Evolutionary conservation across 1,140 invertebrate genomes (phyloP).

Genomic region (Anoplolepis gracilipes): DNA sequence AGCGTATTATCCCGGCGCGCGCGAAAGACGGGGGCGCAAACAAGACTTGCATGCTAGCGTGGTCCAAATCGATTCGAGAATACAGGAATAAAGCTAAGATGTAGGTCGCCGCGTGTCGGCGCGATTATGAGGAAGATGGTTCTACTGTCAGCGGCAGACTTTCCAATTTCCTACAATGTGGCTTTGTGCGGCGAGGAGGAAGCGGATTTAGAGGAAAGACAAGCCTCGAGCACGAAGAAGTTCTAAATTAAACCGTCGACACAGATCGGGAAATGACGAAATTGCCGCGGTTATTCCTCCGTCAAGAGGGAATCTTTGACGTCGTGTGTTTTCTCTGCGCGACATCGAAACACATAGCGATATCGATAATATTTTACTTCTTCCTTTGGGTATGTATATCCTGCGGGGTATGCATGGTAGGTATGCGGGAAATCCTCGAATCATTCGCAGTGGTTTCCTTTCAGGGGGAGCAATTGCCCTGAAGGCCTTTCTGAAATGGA

Average conservation of each 20-base stretch:
- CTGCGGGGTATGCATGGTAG: not conserved
- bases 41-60: constrained; percentile 5
- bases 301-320: not conserved
- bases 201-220: not conserved
- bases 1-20: constrained; percentile 28
- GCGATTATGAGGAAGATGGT: constrained; percentile 41
- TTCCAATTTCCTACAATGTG: constrained; percentile 62
- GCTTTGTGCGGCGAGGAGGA: constrained; percentile 37
- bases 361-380: constrained; percentile 38
- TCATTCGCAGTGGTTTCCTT: constrained; percentile 8
- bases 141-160: constrained; percentile 57
- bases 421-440: not conserved
- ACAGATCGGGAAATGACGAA: constrained; percentile 45
- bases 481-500: constrained; percentile 28
- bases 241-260: constrained; percentile 37
- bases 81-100: constrained; percentile 41
- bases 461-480: constrained; percentile 10
- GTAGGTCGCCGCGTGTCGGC: constrained; percentile 52
- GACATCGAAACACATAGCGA: not conserved
- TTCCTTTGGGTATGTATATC: no score
- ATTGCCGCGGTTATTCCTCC: constrained; percentile 33
- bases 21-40: constrained; percentile 14
- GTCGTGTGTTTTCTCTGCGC: not conserved
- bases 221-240: constrained; percentile 20
- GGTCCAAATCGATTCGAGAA: constrained; percentile 35